A percentile compares a stretch with the other conserved stretches of the same genome.
Evolutionary conservation across 1,140 invertebrate genomes (phyloP).

Genomic region (Drosophila mojavensis): DNA sequence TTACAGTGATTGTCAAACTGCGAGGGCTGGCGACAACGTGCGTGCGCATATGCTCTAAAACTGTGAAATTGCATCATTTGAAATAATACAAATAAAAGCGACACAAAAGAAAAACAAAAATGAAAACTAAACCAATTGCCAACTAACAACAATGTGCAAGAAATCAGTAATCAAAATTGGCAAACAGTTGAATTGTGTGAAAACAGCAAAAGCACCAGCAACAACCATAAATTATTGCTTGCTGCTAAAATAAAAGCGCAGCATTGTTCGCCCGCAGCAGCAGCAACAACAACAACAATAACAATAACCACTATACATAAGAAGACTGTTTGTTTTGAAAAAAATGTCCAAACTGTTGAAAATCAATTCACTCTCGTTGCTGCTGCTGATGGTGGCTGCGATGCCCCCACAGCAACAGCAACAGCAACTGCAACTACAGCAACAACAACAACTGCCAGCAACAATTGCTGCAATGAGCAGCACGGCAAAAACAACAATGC

Average conservation of each 20-base stretch:
- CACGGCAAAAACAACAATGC: conserved; percentile 41
- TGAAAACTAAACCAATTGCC: conserved; percentile 41
- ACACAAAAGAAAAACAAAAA: conserved; percentile 13
- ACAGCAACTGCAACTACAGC: conserved; percentile 14
- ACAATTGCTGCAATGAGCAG: conserved; percentile 42
- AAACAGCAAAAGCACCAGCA: conserved; percentile 63
- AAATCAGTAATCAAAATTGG: conserved; percentile 63
- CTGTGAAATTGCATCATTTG: conserved; percentile 58
- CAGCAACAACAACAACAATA: conserved; percentile 14
- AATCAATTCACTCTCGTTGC: conserved; percentile 76
- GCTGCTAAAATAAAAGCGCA: conserved; percentile 52
- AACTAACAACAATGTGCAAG: conserved; percentile 55
- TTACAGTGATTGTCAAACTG: conserved; percentile 48
- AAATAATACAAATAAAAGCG: conserved; percentile 38
- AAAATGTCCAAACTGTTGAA: conserved; percentile 67
- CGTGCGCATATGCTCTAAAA: conserved; percentile 21
- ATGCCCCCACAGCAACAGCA: conserved; percentile 41
- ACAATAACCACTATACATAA: conserved; percentile 24
- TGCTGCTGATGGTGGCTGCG: conserved; percentile 51
- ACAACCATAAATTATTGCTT: conserved; percentile 14
- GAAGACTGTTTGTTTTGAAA: conserved; percentile 37
- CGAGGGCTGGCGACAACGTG: conserved; percentile 2
- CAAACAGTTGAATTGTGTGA: conserved; percentile 61
- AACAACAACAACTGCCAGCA: conserved; percentile 20
- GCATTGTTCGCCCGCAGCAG: conserved; percentile 58